Evolutionary conservation across 2,113 vertebrate species (phyloP).

Genomic region (Alces alces): DNA sequence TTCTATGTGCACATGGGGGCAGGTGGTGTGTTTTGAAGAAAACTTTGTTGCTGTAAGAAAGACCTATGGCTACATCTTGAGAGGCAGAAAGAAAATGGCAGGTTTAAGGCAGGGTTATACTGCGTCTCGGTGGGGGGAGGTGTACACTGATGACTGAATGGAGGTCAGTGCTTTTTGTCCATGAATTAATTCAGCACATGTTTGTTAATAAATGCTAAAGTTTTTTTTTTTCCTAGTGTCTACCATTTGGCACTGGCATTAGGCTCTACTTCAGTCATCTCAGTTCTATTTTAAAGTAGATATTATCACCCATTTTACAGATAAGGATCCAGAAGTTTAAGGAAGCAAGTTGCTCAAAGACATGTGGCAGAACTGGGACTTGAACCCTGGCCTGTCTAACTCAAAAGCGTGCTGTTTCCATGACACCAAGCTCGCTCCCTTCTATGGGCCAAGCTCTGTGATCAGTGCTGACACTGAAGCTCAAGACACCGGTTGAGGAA

Average conservation of each 20-base stretch:
- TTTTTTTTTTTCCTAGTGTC: background rate
- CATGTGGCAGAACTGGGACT: background rate
- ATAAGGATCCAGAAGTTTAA: background rate
- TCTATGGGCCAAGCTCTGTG: rapidly evolving
- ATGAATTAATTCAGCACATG: background rate
- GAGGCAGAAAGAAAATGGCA: background rate
- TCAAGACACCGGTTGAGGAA: background rate
- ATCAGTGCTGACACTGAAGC: rapidly evolving
- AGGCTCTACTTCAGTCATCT: background rate
- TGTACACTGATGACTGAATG: background rate
- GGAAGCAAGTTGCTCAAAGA: background rate
- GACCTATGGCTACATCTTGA: background rate
- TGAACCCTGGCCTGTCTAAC: background rate
- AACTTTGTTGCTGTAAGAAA: background rate
- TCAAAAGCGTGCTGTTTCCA: background rate
- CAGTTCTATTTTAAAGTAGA: background rate
- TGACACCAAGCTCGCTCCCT: too few species aligned
- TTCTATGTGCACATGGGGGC: background rate
- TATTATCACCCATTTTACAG: background rate
- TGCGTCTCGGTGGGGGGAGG: rapidly evolving
- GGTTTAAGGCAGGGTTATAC: background rate
- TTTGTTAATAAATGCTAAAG: background rate
- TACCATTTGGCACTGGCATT: background rate
- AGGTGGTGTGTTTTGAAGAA: background rate
- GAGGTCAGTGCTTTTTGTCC: background rate